Evolutionary conservation across 2,888 invertebrate species (phyloP), one percentile per base, ranked within the genome.

Genomic region (Euplagia quadripunctaria): DNA sequence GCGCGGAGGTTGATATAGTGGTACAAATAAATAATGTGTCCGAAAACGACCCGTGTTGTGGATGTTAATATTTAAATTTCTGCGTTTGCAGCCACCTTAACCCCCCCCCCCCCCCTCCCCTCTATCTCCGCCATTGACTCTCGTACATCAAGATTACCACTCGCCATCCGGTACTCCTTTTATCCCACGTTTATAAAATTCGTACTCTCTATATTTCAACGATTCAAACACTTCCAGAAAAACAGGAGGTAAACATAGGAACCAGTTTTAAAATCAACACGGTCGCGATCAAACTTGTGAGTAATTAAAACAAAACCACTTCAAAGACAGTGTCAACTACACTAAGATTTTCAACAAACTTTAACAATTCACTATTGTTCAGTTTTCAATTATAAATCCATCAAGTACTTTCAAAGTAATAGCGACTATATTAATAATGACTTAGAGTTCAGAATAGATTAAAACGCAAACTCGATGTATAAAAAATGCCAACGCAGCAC

Each of bases 401-500:
- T 55, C 7, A 61, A 61, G 68, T 43, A 11, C 17, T 16, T 63
- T 66, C 49, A 72, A 64, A 31, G 64, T 9, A 80, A 78, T 42
- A 41, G 17, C 43, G 43, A 69, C 79, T 73, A 77, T 82, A 74
- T 73, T 64, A 6, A 41, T 6, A 43, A 31, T 31, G 11, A 41
- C 12, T 55, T 84, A 86, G 72, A 74, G 83, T 82, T 43, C n/a
- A 79, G 70, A 80, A 77, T 84, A 20, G 72, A 65, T 61, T 74
- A 72, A 63, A 72, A 9, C 73, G 61, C 14, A 65, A 80, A 73
- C 6, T 75, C 64, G 77, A 73, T 72, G 71, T 71, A 83, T 80
- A 84, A 86, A 88, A 86, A 82, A 82, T 85, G 84, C 84, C 86
- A 86, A 89, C 87, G 84, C 86, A 88, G 90, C 92, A 85, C 91